Conservation (phyloP, 1,140 invertebrate species). For the Brachionus rubens region DNA sequence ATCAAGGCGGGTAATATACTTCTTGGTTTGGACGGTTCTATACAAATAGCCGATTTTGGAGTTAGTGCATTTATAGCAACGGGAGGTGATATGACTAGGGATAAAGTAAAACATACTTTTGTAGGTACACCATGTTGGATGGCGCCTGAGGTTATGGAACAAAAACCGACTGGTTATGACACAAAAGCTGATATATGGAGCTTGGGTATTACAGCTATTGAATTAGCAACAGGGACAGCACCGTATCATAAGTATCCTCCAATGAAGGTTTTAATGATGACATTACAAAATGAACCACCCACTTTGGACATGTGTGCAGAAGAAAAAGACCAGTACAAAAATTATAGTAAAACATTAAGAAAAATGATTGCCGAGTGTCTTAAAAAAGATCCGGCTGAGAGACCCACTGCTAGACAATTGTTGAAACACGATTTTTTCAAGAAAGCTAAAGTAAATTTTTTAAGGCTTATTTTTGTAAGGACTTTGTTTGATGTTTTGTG, state of each 20-base stretch:
- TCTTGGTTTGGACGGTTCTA: constrained; percentile 92
- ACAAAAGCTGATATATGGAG: constrained; percentile 99
- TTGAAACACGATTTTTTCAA: constrained; percentile 98
- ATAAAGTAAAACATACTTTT: constrained; percentile 92
- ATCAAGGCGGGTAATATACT: constrained; percentile 98
- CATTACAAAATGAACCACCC: constrained; percentile 95
- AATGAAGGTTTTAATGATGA: constrained; percentile 97
- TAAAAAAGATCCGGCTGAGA: constrained; percentile 86
- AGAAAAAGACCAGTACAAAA: constrained; percentile 95
- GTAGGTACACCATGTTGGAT: constrained; percentile 98
- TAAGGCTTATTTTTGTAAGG: too few species aligned
- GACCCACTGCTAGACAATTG: constrained; percentile 89
- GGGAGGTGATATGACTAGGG: constrained; percentile 77
- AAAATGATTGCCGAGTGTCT: constrained; percentile 91
- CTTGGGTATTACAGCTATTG: constrained; percentile 96
- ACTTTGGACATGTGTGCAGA: constrained; percentile 89
- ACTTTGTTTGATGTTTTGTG: too few species aligned
- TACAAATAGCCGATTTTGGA: constrained; percentile 74
- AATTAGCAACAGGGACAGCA: constrained; percentile 95
- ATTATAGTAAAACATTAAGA: constrained; percentile 84
- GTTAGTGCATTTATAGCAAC: constrained; percentile 79
- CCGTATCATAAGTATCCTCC: constrained; percentile 98
- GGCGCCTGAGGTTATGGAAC: constrained; percentile 99
- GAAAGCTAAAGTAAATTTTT: constrained; percentile 77
- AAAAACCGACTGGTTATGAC: constrained; percentile 65